Percentiles rank a stretch among this genome's conserved stretches.
phyloP scores from a whole-genome alignment of 1,140 invertebrate species.

The Drosophila saltans region DNA sequence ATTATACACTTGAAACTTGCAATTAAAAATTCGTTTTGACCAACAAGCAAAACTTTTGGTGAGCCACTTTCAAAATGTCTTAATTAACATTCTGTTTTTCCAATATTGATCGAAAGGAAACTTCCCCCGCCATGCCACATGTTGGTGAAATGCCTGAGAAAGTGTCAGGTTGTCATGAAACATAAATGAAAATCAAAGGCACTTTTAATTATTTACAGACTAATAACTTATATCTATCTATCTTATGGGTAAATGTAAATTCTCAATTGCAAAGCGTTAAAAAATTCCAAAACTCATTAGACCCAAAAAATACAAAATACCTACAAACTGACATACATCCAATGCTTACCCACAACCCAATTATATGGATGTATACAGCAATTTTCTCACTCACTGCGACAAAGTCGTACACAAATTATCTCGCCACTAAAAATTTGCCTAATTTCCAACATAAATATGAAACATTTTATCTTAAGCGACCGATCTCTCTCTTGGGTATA shows the following conservation, averaged over 20 bases:
- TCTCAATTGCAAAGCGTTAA: conserved; percentile 36
- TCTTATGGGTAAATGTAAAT: neutral
- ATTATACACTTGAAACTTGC: conserved; percentile 66
- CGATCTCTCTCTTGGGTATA: conserved; percentile 60
- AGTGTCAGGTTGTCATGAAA: conserved; percentile 71
- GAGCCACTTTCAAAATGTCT: conserved; percentile 71
- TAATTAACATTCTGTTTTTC: conserved; percentile 51
- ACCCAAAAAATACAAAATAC: neutral
- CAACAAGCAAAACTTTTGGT: conserved; percentile 43
- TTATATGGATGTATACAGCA: conserved; percentile 36
- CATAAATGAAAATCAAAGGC: conserved; percentile 37
- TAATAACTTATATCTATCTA: neutral
- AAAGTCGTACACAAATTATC: conserved; percentile 82
- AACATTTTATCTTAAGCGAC: conserved; percentile 58
- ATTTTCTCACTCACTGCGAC: conserved; percentile 80
- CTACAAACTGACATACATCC: neutral
- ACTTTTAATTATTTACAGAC: conserved; percentile 11
- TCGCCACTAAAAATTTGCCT: conserved; percentile 82
- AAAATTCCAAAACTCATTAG: conserved; percentile 17
- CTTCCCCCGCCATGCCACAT: neutral
- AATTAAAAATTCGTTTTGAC: conserved; percentile 77
- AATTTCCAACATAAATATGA: conserved; percentile 81
- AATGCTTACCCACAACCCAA: conserved; percentile 9
- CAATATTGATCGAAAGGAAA: neutral
- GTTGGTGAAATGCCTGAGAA: conserved; percentile 61